Evolutionary conservation across 2,888 invertebrate genomes (phyloP), one percentile per base, ranked within the genome.

Genomic region (Byasa hedistus): DNA sequence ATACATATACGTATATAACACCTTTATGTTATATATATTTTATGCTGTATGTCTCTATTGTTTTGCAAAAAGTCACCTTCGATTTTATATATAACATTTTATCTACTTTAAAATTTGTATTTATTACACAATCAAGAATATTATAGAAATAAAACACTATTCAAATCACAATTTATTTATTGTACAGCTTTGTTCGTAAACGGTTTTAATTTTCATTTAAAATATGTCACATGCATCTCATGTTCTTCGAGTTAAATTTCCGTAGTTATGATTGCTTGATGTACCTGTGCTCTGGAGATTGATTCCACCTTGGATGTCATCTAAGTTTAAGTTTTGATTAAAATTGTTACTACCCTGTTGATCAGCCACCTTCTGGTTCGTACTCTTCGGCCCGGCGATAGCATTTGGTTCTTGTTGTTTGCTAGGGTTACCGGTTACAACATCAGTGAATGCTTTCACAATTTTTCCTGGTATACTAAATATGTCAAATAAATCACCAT

Each of bases 291-390:
- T 56, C 8, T 60, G 39, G 21, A 65, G 60, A 24, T 60, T 56
- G 15, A 65, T 19, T 1, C 24, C 32, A 3, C 65, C 65, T 10
- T 44, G 55, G 23, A 59, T 56, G 4, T 60, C 48, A 23, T 65
- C 55, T 52, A 65, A 27, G 17, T 65, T 65, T 32, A 65, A 0
- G 48, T 65, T 65, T 27, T 61, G 61, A 19, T 65, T 65, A 32
- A 24, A 65, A 52, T 61, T 65, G 15, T 65, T 61, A 24, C 32
- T 36, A 19, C 65, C 65, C 55, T 65, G 65, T 55, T 60, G 36
- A n/a, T 61, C 61, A 1, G 65, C 61, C 15, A 65, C 23, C 36
- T 65, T 65, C 65, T 61, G 65, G 7, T 51, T 22, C 1, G 17
- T 22, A 10, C 39, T 22, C n/a, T 4, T 51, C 57, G 57, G 57